A percentile compares a stretch with the other conserved stretches of the same genome.
Evolutionary conservation across 2,888 invertebrate genomes (phyloP).

Genomic region (Lasioglossum calceatum): DNA sequence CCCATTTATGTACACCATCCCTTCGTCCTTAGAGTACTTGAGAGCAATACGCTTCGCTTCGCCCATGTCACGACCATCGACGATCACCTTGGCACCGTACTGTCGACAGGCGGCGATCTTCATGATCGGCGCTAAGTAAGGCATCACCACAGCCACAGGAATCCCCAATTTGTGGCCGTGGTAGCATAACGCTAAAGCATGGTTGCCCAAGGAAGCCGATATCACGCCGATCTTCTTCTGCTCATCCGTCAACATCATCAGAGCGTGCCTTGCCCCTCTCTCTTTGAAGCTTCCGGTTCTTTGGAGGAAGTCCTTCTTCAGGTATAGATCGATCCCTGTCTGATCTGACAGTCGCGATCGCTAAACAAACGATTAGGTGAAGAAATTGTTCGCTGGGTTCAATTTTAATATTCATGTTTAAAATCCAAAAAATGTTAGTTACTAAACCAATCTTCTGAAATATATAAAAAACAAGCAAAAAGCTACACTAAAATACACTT

Average conservation of each 20-base stretch:
- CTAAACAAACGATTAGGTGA: conserved; percentile 84
- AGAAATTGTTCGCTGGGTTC: neutral
- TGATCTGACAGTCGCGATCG: conserved; percentile 92
- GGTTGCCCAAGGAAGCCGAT: conserved; percentile 97
- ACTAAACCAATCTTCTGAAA: no score
- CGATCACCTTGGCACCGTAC: conserved; percentile 93
- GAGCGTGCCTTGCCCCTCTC: conserved; percentile 94
- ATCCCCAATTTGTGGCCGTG: conserved; percentile 88
- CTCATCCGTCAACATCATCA: conserved; percentile 90
- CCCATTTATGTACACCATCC: conserved; percentile 95
- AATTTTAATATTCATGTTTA: no score
- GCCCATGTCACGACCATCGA: conserved; percentile 92
- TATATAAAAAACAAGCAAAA: no score
- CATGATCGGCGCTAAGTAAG: conserved; percentile 97
- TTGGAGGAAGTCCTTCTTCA: conserved; percentile 98
- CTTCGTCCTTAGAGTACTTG: conserved; percentile 89
- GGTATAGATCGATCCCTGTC: conserved; percentile 94
- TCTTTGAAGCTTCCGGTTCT: conserved; percentile 99
- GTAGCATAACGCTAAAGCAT: conserved; percentile 92
- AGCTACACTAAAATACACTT: no score
- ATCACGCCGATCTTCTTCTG: conserved; percentile 92
- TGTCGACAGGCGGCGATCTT: conserved; percentile 95
- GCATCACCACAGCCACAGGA: conserved; percentile 95
- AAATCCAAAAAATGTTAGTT: no score
- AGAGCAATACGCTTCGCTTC: conserved; percentile 94